phyloP scores from a whole-genome alignment of 2,113 vertebrate species.

The Odobenus rosmarus region DNA sequence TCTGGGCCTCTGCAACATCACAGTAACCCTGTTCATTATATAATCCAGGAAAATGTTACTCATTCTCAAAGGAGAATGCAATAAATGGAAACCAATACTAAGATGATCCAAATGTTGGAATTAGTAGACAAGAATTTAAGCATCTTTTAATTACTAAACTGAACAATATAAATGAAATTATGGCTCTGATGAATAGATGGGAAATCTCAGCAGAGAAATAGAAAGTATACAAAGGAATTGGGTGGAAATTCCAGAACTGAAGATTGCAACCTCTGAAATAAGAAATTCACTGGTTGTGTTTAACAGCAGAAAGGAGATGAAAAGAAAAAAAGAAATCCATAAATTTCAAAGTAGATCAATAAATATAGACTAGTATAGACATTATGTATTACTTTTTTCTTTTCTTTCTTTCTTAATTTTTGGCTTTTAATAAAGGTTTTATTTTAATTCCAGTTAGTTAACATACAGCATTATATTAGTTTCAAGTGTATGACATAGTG shows the following conservation, averaged over 20 bases:
- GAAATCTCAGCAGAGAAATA: neutral
- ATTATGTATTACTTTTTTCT: neutral
- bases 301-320: neutral
- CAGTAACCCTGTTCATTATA: neutral
- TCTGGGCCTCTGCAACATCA: neutral
- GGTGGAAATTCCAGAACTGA: neutral
- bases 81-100: neutral
- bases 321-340: neutral
- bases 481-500: neutral
- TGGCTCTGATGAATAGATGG: neutral
- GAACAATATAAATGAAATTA: neutral
- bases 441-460: neutral
- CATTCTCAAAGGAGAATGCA: neutral
- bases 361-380: neutral
- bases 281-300: neutral
- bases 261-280: neutral
- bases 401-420: neutral
- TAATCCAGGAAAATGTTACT: neutral
- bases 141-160: neutral
- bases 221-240: neutral
- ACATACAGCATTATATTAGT: neutral
- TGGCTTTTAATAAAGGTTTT: neutral
- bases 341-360: neutral
- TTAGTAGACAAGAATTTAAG: neutral
- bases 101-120: neutral